Evolutionary conservation across 2,888 invertebrate species (phyloP), one percentile per base, ranked within the genome.

Genomic region (Rhopalosiphum nymphaeae): DNA sequence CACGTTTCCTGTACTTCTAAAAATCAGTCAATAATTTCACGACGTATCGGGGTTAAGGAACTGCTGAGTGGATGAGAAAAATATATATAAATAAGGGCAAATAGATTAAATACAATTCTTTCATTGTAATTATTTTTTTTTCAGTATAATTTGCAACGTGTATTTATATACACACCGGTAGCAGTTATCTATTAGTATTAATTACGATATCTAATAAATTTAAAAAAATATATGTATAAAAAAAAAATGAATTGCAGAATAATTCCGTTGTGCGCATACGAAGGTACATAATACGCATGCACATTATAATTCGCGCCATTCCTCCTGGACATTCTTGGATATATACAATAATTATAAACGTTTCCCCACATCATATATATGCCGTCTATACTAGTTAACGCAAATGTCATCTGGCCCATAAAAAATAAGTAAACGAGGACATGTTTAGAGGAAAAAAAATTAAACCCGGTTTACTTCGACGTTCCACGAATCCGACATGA

Each of bases 351-450:
- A 94, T 91, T 91, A 90, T 94, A 91, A 93, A 93, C 85, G 86
- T 94, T 91, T 91, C 86, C 90, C 86, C 94, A n/a, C 46, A 53
- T 85, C 44, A 44, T 57, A 53, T 9, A n/a, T 53, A 21, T 87
- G n/a, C 42, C 49, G 53, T 11, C 90, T 61, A 49, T 16, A 57
- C 26, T 86, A 90, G 89, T 85, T 11, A 86, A 91, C 90, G 91
- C 86, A 91, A 91, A 94, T 91, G 94, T 91, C 94, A 94, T 94
- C 90, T 94, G 94, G 90, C 29, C 91, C 90, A 87, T 94, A 91
- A 86, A 53, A 86, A 94, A 90, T 26, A 86, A 91, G 85, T 57
- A 90, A 93, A 86, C 93, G 93, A 86, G 93, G 93, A 94, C 94
- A 67, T 61, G 91, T 91, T 86, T 44, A 87, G 86, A n/a, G 57